These are phyloP conservation scores for Coptotermes formosanus DNA, from an alignment of 1,140 invertebrate genomes.

Conservation along the genomic window DNA sequence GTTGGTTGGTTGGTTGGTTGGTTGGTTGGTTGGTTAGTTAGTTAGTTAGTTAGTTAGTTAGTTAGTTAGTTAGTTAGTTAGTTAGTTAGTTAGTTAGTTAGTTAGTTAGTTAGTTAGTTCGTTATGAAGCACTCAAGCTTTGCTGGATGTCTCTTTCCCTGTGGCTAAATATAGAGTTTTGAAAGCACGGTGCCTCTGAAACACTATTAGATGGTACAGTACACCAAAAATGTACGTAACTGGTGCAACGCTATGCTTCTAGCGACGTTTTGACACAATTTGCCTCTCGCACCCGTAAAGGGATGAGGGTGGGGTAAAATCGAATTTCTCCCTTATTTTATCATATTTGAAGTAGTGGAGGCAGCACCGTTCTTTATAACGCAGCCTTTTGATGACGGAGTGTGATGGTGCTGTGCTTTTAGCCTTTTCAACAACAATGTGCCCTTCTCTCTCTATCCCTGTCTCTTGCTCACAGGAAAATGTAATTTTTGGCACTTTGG, in stretches of 20 bases:
- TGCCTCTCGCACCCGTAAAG: background rate
- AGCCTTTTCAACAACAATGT: constrained; percentile 29
- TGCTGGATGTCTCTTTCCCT: too few relatives aligned
- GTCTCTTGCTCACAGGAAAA: constrained; percentile 8
- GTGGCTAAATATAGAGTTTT: too few relatives aligned
- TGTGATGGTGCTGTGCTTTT: constrained; percentile 27
- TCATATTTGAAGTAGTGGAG: constrained; percentile 20
- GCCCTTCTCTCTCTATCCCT: background rate
- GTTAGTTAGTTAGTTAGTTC: too few relatives aligned
- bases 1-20: too few relatives aligned
- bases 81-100: too few relatives aligned
- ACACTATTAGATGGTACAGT: background rate
- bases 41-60: too few relatives aligned
- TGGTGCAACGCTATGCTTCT: background rate
- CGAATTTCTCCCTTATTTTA: constrained; percentile 29
- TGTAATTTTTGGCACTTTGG: constrained; percentile 30
- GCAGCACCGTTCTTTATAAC: constrained; percentile 22
- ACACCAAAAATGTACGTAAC: background rate
- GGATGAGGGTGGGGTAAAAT: background rate
- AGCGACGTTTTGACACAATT: constrained; percentile 12
- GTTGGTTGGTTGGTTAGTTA: too few relatives aligned
- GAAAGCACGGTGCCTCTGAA: background rate
- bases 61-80: too few relatives aligned
- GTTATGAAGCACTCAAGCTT: too few relatives aligned
- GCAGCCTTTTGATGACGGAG: constrained; percentile 28